Conservation (phyloP, 2,888 invertebrate species). For the Willowsia nigromaculata region DNA sequence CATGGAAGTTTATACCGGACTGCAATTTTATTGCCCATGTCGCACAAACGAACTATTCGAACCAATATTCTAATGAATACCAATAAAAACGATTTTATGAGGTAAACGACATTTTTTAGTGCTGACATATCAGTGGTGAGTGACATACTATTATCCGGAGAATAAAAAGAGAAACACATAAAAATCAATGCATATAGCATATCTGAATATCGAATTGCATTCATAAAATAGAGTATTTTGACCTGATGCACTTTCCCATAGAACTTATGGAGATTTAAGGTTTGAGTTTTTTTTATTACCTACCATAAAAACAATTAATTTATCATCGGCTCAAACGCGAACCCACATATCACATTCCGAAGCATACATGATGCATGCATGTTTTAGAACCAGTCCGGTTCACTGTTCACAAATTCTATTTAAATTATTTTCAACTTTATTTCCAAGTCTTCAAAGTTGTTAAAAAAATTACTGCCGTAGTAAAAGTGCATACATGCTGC, state of each 20-base stretch:
- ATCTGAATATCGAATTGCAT: not conserved
- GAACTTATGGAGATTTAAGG: not conserved
- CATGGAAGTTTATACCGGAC: not conserved
- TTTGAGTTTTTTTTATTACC: not conserved
- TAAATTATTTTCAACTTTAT: not conserved
- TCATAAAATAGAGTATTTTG: not conserved
- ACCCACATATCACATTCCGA: not conserved
- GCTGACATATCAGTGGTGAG: not conserved
- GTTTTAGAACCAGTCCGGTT: not conserved
- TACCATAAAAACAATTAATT: not conserved
- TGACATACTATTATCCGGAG: not conserved
- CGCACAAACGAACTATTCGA: not conserved
- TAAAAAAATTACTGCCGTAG: not conserved
- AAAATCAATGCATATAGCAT: not conserved
- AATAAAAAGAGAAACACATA: not conserved
- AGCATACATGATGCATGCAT: not conserved
- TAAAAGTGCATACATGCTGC: not conserved
- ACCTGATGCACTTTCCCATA: not conserved
- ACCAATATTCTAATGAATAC: not conserved
- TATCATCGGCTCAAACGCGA: not conserved
- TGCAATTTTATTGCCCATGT: constrained; percentile 34
- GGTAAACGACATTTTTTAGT: constrained; percentile 24
- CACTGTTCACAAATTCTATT: not conserved
- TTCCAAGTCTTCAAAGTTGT: too few species aligned
- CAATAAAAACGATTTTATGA: constrained; percentile 18